Evolutionary conservation across 2,113 vertebrate species (phyloP).

Genomic region (Serinus canaria): DNA sequence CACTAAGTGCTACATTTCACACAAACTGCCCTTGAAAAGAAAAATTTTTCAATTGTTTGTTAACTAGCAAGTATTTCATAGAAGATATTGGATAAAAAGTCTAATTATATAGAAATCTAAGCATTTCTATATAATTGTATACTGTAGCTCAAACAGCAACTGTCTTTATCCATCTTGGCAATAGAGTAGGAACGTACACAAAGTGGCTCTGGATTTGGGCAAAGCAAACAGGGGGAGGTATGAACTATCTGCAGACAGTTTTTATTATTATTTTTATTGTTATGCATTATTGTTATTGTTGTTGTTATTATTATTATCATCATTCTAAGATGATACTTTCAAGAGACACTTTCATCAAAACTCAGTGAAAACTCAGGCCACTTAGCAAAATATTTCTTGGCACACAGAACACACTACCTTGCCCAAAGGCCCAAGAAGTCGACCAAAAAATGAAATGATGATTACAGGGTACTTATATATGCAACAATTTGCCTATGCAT

Average conservation of each 20-base stretch:
- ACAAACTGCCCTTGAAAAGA: background rate
- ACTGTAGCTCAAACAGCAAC: fast-evolving
- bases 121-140: too few species aligned
- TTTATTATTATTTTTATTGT: background rate
- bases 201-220: background rate
- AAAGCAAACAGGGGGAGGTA: background rate
- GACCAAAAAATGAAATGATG: background rate
- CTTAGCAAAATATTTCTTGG: background rate
- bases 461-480: background rate
- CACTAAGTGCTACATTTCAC: background rate
- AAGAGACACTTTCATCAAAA: background rate
- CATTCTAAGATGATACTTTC: too few species aligned
- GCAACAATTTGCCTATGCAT: background rate
- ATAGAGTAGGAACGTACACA: background rate
- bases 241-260: background rate
- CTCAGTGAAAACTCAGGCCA: background rate
- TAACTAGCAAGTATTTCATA: background rate
- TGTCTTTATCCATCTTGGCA: background rate
- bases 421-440: background rate
- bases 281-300: too few species aligned
- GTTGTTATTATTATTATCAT: background rate
- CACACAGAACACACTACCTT: background rate
- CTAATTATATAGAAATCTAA: background rate
- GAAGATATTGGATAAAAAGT: background rate
- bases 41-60: background rate